Percentiles rank a stretch among this genome's conserved stretches.
These are phyloP conservation scores for Andrena bucephala DNA, from an alignment of 2,888 invertebrate genomes.

Conservation along the genomic window DNA sequence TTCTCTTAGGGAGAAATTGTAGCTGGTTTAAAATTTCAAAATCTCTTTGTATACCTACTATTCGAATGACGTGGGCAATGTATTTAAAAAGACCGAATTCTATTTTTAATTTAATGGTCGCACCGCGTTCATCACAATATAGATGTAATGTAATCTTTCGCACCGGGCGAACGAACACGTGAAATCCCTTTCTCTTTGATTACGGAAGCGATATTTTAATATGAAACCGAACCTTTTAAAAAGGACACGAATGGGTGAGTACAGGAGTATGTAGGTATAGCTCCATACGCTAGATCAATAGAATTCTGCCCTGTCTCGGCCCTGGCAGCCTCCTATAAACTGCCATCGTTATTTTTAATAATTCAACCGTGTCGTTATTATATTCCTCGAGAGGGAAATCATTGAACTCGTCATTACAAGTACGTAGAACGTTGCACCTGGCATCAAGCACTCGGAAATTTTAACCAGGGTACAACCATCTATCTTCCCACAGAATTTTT, in stretches of 20 bases:
- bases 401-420: slow-evolving; percentile 41
- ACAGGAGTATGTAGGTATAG: slow-evolving; percentile 17
- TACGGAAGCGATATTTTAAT: slow-evolving; percentile 14
- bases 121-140: neutral
- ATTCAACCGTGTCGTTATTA: slow-evolving; percentile 61
- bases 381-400: slow-evolving; percentile 43
- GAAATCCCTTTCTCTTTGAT: neutral
- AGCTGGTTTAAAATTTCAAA: too few relatives aligned
- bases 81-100: neutral
- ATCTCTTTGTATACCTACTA: too few relatives aligned
- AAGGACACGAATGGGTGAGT: slow-evolving; percentile 12
- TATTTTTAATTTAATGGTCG: neutral
- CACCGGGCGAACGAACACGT: neutral
- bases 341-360: slow-evolving; percentile 72
- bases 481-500: neutral
- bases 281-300: slow-evolving; percentile 45
- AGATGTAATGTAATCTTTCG: neutral
- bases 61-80: too few relatives aligned
- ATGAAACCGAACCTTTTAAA: slow-evolving; percentile 8
- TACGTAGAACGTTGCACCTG: neutral
- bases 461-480: neutral
- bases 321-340: slow-evolving; percentile 11
- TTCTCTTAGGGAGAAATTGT: too few relatives aligned
- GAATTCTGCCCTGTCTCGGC: slow-evolving; percentile 28
- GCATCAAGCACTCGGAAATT: slow-evolving; percentile 12